phyloP scores from a whole-genome alignment of 1,140 invertebrate genomes.

The Xylocopa sonorina region DNA sequence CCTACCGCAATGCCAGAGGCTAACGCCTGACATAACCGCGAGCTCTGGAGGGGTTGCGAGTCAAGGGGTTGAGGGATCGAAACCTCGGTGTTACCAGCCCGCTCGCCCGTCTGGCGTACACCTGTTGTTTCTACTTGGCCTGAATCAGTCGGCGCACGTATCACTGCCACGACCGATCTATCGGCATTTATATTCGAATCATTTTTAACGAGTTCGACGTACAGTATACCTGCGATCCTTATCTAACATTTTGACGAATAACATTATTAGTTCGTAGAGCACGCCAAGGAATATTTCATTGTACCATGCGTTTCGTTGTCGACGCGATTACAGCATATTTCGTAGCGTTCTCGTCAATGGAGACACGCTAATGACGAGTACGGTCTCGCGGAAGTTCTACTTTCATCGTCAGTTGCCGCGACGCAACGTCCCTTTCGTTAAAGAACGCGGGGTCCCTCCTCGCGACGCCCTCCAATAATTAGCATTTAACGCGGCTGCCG shows the following conservation, averaged over 20 bases:
- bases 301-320: no score
- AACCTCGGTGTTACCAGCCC: slow-evolving; percentile 45
- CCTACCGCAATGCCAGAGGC: slow-evolving; percentile 62
- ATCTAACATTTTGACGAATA: background rate
- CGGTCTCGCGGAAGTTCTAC: slow-evolving; percentile 21
- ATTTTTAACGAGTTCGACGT: no score
- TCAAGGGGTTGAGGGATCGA: slow-evolving; percentile 63
- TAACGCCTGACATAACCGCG: slow-evolving; percentile 69
- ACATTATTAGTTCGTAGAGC: background rate
- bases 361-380: background rate
- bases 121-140: slow-evolving; percentile 71
- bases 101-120: slow-evolving; percentile 64
- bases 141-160: slow-evolving; percentile 13
- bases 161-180: background rate
- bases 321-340: background rate
- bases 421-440: background rate
- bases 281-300: background rate
- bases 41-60: slow-evolving; percentile 57
- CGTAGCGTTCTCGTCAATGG: no score
- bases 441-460: background rate
- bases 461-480: slow-evolving; percentile 62
- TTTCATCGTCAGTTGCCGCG: slow-evolving; percentile 12
- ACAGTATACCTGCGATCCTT: no score
- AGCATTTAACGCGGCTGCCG: slow-evolving; percentile 57
- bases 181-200: background rate